Base-by-base conservation (phyloP, 2,113 vertebrate genomes). In the Rhinolophus ferrumequinum region DNA sequence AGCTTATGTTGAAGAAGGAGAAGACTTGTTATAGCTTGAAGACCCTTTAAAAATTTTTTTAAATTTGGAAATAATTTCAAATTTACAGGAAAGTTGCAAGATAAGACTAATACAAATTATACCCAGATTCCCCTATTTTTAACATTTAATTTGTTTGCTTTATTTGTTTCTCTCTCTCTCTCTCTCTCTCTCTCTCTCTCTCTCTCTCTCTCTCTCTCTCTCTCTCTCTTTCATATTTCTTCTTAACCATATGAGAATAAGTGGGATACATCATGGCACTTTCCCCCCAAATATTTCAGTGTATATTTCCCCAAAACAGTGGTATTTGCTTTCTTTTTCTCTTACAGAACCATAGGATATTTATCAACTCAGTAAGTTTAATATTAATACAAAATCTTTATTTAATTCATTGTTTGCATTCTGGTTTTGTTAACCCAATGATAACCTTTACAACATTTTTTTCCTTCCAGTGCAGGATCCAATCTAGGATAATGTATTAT, bases 1-100 rank as follows among this genome's bases (percentile, higher is more conserved):
- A 83, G 54, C 54, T 93, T 90, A 84, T 79, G n/a, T 73, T 93
- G 62, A 58, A 44, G 47, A 12, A 28, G 50, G 24, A 30, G 4
- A 44, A 44, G 30, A 50, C 47, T 77, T 64, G 30, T 64, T 73
- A 79, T 12, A 93, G 72, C 22, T 50, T 60, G 30, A 79, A 89
- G 87, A 5, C 28, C 22, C 44, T 16, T 85, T 75, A 79, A 7
- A 5, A 38, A 8, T n/a, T 66, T 75, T 92, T 76, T 75, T 60
- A 52, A 90, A 92, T 56, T 82, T 91, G 54, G 13, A 86, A 94
- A 77, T 60, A 93, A 95, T 95, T 95, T 93, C 5, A 89, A 91
- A 83, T 41, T 89, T 82, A 60, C 24, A 87, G 64, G 84, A 88
- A 93, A 87, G 22, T 79, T 95, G 72, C 3, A 77, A 88, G 73